Percentiles rank a stretch among this genome's conserved stretches.
Conservation (phyloP, 2,113 vertebrate species). For the Pterocles orientalis region DNA sequence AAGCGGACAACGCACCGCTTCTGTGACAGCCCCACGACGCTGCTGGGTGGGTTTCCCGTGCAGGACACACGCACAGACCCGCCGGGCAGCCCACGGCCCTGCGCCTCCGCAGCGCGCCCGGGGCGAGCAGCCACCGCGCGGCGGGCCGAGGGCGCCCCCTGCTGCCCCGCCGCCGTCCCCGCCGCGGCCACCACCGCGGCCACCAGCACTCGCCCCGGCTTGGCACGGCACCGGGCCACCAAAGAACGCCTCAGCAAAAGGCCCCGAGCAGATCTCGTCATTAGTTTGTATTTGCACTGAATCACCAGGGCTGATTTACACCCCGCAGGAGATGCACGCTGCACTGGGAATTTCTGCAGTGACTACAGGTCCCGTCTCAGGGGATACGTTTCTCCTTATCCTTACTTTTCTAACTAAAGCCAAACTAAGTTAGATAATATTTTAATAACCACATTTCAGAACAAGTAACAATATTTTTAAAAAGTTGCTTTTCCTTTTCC, state of each 20-base stretch:
- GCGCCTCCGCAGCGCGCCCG: not conserved
- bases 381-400: not conserved
- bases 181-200: not conserved
- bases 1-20: slow-evolving; percentile 76
- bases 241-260: too few relatives aligned
- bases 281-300: fast-evolving
- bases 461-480: not conserved
- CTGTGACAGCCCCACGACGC: slow-evolving; percentile 78
- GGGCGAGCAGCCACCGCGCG: too few relatives aligned
- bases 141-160: not conserved
- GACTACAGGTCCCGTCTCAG: not conserved
- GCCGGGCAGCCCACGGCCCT: slow-evolving; percentile 24
- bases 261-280: fast-evolving
- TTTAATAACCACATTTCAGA: not conserved
- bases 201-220: not conserved
- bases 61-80: slow-evolving; percentile 61
- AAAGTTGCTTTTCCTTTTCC: not conserved
- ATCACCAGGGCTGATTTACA: too few relatives aligned
- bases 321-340: not conserved
- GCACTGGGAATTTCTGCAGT: not conserved
- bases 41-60: slow-evolving; percentile 75
- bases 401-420: not conserved
- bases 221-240: too few relatives aligned
- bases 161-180: not conserved
- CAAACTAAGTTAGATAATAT: not conserved